Conservation (phyloP, 1,140 invertebrate species). For the Drosophila kepulauana region DNA sequence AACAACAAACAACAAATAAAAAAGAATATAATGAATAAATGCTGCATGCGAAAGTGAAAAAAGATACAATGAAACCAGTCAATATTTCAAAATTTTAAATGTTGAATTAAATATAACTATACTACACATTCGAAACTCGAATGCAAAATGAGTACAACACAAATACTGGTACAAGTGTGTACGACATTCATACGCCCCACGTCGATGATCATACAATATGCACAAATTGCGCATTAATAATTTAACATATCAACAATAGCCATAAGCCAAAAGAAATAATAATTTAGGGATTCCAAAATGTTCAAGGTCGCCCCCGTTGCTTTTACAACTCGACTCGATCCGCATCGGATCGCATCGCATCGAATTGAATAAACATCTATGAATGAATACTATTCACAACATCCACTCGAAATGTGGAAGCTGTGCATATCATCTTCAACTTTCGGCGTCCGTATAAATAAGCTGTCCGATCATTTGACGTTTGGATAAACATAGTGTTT, state of each 20-base stretch:
- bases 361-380: conserved; percentile 50
- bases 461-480: conserved; percentile 2
- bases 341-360: background rate
- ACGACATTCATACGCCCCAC: background rate
- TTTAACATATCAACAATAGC: conserved; percentile 35
- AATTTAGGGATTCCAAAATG: conserved; percentile 47
- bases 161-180: background rate
- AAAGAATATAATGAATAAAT: conserved; percentile 18
- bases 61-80: conserved; percentile 19
- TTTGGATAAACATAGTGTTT: background rate
- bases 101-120: conserved; percentile 22
- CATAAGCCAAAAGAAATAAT: conserved; percentile 25
- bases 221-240: conserved; percentile 48
- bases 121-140: conserved; percentile 5
- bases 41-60: background rate
- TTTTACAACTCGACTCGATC: conserved; percentile 20
- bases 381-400: conserved; percentile 32
- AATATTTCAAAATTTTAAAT: conserved; percentile 40
- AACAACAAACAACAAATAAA: conserved; percentile 5
- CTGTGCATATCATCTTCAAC: conserved; percentile 5
- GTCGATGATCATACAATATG: conserved; percentile 15
- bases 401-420: conserved; percentile 37
- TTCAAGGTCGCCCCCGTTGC: conserved; percentile 45
- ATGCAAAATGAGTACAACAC: conserved; percentile 1
- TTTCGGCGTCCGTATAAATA: conserved; percentile 18